Evolutionary conservation across 2,113 vertebrate genomes (phyloP), one percentile per base, ranked within the genome.

Genomic region (Siniperca knerii): DNA sequence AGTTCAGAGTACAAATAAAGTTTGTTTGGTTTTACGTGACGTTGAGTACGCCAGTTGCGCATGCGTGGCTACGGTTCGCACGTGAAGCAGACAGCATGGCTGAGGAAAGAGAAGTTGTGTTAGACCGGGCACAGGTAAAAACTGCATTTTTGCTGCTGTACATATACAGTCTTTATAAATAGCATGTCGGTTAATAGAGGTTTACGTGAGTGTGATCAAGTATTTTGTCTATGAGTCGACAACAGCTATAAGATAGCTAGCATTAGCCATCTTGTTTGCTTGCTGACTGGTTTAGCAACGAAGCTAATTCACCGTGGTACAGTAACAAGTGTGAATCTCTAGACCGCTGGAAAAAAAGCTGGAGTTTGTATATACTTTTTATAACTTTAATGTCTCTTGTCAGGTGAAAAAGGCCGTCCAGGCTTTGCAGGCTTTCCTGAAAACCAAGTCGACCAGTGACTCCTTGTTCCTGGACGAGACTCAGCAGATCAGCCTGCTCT

Each of bases 381-480:
- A 1, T 77, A 58, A 75, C 23, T 35, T 0, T 57, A 4, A 21
- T 40, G 23, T 68, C 12, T 75, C 3, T 77, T 6, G 18, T 18
- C 84, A 99, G 98, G 95, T 98, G 82, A 96, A 94, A 90, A 98
- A 96, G 75, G 97, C 98, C 1, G 94, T 94, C 37, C 94, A 96
- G 35, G 97, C 97, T 0, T 87, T 99, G 1, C 84, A 96, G 75
- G 94, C 96, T 0, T 96, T 96, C 85, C 33, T 95, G 25, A 96
- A 93, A 81, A 92, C 91, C 57, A 96, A 92, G 55, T 84, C 94
- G 5, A 92, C 92, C 0, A 7, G 78, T 0, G 85, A 95, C 0
- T 86, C 80, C 0, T 79, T 91, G 64, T 94, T 98, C 0, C 81
- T 96, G 79, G 95, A 96, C 55, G 97, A 97, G 1, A 46, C 87